Evolutionary conservation across 2,888 invertebrate genomes (phyloP), one percentile per base, ranked within the genome.

Genomic region (Ypsolopha scabrella): DNA sequence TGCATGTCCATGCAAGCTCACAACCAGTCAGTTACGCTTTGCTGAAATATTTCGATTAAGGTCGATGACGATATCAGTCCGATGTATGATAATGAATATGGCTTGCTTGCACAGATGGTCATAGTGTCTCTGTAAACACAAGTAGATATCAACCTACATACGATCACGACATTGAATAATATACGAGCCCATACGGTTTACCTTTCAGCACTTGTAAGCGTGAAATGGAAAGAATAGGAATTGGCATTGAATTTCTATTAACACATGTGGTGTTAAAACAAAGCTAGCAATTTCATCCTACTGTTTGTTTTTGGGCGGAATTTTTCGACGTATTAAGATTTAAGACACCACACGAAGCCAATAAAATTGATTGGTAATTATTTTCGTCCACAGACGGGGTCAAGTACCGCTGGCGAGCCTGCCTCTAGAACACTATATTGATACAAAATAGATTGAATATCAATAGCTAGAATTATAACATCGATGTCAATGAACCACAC

Each of bases 281-380:
- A 24, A 3, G 24, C 24, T 24, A 24, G 24, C 24, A 24, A 24
- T 24, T 24, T 24, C 24, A 24, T 24, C 24, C 24, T 24, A 24
- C 24, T 24, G 24, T 24, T 24, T 24, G 24, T 24, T 24, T 24
- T 24, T 2, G 4, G 24, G 4, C 24, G 24, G 24, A 24, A 24
- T 24, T 24, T 24, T 24, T 24, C 24, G 24, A 24, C 24, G 4
- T 24, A 3, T 24, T 24, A 24, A 24, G 24, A 24, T 24, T 24
- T 24, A 24, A 24, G 24, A 7, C 8, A 34, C 45, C 36, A 34
- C 44, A n/a, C 41, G 13, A 39, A 65, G 60, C 59, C 67, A 62
- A 70, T 76, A 70, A 72, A 72, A 71, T 64, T 67, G 66, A 72
- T 72, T 66, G 70, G 57, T 64, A 60, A 74, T 73, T 72, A 76